Evolutionary conservation across 2,888 invertebrate genomes (phyloP).

Genomic region (Beris chalybata): DNA sequence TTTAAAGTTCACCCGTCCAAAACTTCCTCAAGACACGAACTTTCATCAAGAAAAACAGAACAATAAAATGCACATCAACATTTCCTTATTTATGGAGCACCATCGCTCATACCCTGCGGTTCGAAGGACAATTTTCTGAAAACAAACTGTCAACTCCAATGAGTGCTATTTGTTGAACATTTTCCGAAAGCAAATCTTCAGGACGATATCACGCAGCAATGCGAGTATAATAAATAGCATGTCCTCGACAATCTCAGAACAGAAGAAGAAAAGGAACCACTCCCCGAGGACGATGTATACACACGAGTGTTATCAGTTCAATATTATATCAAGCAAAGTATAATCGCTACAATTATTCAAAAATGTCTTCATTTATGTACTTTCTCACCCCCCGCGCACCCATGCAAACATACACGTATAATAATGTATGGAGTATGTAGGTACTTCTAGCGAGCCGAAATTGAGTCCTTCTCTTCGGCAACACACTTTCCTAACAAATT

Average conservation of each 20-base stretch:
- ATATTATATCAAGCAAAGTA: constrained; percentile 19
- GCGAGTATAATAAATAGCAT: not conserved
- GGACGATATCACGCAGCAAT: too few relatives aligned
- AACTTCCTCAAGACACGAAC: too few relatives aligned
- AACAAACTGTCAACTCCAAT: too few relatives aligned
- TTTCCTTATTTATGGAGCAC: too few relatives aligned
- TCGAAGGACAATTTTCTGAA: too few relatives aligned
- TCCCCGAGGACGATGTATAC: constrained; percentile 11
- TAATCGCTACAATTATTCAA: constrained; percentile 29
- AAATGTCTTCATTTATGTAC: constrained; percentile 26
- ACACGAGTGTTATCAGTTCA: constrained; percentile 16
- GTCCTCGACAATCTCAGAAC: constrained; percentile 9
- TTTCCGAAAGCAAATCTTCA: too few relatives aligned
- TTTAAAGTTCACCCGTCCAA: too few relatives aligned
- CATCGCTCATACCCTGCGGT: too few relatives aligned
- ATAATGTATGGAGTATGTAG: constrained; percentile 7
- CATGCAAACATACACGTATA: constrained; percentile 11
- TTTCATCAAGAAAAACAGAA: too few relatives aligned
- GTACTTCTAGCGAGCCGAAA: not conserved
- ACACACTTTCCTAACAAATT: constrained; percentile 18
- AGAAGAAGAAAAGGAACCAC: constrained; percentile 3
- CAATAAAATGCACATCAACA: too few relatives aligned
- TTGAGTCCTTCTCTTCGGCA: constrained; percentile 12
- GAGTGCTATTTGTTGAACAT: too few relatives aligned
- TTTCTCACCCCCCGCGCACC: not conserved